Evolutionary conservation across 2,113 vertebrate genomes (phyloP), one percentile per base, ranked within the genome.

Genomic region (Oxyruncus cristatus): DNA sequence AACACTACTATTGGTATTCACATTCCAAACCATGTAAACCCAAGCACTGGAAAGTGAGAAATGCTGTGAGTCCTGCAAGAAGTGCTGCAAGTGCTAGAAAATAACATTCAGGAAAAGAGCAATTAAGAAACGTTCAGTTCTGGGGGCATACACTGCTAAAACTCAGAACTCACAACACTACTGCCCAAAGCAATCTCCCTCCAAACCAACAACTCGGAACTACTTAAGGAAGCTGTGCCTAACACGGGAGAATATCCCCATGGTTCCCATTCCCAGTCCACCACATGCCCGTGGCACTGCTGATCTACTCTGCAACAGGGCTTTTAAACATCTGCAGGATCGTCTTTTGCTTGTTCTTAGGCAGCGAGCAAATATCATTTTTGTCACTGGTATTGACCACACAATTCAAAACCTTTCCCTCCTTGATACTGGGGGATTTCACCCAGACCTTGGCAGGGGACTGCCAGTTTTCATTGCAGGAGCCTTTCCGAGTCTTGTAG

Each of bases 311-410:
- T 13, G 56, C n/a, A 19, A 77, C 63, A 21, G 93, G 88, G 84
- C 89, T 97, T 84, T 97, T 98, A 85, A 98, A 98, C 98, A 98
- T 98, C 37, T 98, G 97, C 83, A 98, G 56, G 75, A 98, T 98
- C 3, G 97, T 98, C 90, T 97, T 98, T 88, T 98, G 98, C 73
- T 97, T 97, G 42, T 50, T 98, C 89, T 94, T 95, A 32, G 96
- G 91, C 12, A 97, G 59, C 2, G 98, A 96, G 87, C 78, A 85
- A 68, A 89, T 16, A 68, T 93, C 95, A 37, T 94, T 98, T 12
- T 94, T 17, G 16, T 93, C 96, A 82, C 82, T 94, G 63, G 78
- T 89, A 46, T 97, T 96, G 77, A 96, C 96, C 59, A 94, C 84
- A 49, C 97, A 97, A 83, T 95, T 96, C 85, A 97, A 52, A 65